These are phyloP conservation scores for Enteromius fasciolatus DNA, from an alignment of 2,797 vertebrate genomes.

Conservation along the genomic window DNA sequence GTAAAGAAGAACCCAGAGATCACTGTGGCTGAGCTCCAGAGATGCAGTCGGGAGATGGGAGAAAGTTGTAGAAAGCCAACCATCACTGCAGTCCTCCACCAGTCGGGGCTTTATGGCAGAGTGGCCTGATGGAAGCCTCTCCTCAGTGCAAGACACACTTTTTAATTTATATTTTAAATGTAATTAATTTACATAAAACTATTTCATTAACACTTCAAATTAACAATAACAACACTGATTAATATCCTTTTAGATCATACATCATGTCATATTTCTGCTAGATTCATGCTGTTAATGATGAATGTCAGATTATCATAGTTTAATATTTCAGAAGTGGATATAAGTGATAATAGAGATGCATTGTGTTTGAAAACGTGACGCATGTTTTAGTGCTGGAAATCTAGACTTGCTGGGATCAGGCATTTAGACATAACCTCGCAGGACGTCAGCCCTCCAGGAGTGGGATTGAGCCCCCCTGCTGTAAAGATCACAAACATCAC, in stretches of 20 bases:
- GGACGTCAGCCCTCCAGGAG: neutral
- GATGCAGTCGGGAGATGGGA: no score
- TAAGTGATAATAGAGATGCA: neutral
- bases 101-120: no score
- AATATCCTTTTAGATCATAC: no score
- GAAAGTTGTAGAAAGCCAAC: no score
- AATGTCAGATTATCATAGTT: neutral
- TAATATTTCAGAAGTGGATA: neutral
- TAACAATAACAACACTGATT: no score
- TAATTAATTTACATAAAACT: no score
- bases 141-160: no score
- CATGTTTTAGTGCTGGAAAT: neutral
- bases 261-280: neutral
- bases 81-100: no score
- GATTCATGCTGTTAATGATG: neutral
- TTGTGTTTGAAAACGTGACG: neutral
- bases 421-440: conserved; percentile 6
- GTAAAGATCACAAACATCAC: neutral
- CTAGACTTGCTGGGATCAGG: neutral
- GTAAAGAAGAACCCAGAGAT: no score
- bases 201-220: neutral
- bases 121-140: no score
- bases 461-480: neutral
- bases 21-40: no score
- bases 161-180: no score